phyloP scores from a whole-genome alignment of 2,888 invertebrate species.

The Drosophila sordidapex region DNA sequence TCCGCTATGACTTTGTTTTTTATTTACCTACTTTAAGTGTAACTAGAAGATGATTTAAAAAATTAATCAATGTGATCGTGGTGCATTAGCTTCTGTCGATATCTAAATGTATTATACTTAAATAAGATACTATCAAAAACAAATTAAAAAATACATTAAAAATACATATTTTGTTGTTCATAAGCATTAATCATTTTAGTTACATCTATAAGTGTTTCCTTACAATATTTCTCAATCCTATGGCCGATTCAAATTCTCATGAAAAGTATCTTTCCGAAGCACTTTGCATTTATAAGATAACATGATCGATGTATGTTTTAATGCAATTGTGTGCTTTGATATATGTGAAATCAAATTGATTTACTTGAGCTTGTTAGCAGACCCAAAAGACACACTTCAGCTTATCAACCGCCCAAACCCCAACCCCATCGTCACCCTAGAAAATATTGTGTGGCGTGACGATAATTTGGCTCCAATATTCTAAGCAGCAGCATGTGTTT shows the following conservation, averaged over 20 bases:
- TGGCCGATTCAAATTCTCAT: neutral
- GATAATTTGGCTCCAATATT: conserved; percentile 21
- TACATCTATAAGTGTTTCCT: neutral
- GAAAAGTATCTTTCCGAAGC: neutral
- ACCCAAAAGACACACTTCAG: conserved; percentile 17
- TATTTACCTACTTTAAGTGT: neutral
- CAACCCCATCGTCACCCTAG: conserved; percentile 2
- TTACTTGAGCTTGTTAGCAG: conserved; percentile 13
- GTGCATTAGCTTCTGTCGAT: no score
- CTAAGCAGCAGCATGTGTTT: conserved; percentile 65
- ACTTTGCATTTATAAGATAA: conserved; percentile 2
- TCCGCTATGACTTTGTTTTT: neutral
- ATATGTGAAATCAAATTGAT: conserved; percentile 16
- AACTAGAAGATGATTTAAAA: neutral
- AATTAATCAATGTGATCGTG: no score
- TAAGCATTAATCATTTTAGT: neutral
- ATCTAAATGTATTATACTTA: neutral
- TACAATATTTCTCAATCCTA: neutral
- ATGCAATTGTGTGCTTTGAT: conserved; percentile 10
- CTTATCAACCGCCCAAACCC: conserved; percentile 19
- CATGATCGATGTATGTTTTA: neutral
- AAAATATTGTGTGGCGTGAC: conserved; percentile 3
- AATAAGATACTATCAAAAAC: neutral
- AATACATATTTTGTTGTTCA: neutral
- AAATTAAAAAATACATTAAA: no score